Percentiles rank a stretch among this genome's conserved stretches.
These are phyloP conservation scores for Acarapis woodi DNA, from an alignment of 1,140 invertebrate species.

Conservation along the genomic window DNA sequence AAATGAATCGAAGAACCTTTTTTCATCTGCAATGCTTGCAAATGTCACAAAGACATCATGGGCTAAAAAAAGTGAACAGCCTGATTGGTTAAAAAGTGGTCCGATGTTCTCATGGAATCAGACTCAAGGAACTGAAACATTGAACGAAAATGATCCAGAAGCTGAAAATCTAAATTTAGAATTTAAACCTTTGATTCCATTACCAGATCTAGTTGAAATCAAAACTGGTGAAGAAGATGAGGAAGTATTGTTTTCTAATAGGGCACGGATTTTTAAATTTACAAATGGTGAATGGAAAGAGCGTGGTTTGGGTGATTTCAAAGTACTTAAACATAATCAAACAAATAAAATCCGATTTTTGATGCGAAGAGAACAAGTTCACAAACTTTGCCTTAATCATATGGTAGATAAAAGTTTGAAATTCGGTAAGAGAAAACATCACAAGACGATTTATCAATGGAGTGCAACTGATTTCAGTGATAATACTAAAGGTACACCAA, in stretches of 20 bases:
- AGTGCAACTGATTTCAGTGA: neutral
- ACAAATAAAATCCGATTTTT: slow-evolving; percentile 5
- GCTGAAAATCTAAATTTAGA: slow-evolving; percentile 2
- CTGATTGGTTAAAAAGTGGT: neutral
- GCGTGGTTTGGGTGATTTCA: slow-evolving; percentile 22
- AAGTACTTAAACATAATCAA: slow-evolving; percentile 18
- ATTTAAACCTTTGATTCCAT: slow-evolving; percentile 2
- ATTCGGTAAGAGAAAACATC: no score
- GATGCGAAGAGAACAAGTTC: slow-evolving; percentile 1
- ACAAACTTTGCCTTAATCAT: neutral
- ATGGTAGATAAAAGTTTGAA: no score
- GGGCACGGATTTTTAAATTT: slow-evolving; percentile 30
- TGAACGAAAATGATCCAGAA: neutral
- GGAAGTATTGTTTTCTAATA: slow-evolving; percentile 16
- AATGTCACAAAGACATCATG: neutral
- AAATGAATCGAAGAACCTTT: neutral
- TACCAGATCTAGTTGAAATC: slow-evolving; percentile 23
- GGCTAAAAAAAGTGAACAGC: neutral
- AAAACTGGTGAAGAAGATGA: slow-evolving; percentile 64
- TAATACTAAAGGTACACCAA: no score
- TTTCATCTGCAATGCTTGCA: neutral
- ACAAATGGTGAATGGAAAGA: slow-evolving; percentile 22
- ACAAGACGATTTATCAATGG: no score
- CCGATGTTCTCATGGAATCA: neutral
- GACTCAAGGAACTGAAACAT: neutral